Evolutionary conservation across 2,797 vertebrate species (phyloP).

Genomic region (Tamandua tetradactyla): DNA sequence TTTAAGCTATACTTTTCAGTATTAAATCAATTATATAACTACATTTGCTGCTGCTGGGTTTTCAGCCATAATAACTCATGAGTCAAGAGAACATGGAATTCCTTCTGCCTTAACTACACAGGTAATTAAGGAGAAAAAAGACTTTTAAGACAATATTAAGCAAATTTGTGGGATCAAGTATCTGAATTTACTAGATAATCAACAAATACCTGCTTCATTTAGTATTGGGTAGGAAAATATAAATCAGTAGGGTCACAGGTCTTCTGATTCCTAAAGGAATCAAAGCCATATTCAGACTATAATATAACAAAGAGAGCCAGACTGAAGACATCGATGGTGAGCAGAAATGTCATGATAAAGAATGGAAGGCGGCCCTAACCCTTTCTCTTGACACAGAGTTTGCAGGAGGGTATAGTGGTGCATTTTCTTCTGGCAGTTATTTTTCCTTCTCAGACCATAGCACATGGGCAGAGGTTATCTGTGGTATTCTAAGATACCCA

Average conservation of each 20-base stretch:
- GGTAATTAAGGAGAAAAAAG: constrained; percentile 53
- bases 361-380: background rate
- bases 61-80: constrained; percentile 21
- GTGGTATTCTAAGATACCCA: background rate
- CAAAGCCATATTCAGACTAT: background rate
- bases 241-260: background rate
- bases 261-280: constrained; percentile 24
- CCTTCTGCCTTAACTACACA: constrained; percentile 8
- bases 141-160: background rate
- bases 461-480: background rate
- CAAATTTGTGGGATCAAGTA: background rate
- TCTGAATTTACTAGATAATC: background rate
- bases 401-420: background rate
- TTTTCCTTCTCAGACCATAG: background rate
- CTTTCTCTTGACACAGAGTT: background rate
- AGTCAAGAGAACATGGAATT: constrained; percentile 44
- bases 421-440: background rate
- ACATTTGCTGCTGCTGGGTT: constrained; percentile 24
- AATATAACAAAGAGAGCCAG: background rate
- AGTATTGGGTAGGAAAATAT: constrained; percentile 14
- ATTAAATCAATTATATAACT: constrained; percentile 58
- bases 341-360: background rate
- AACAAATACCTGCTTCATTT: constrained; percentile 18
- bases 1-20: constrained; percentile 46
- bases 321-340: background rate